A percentile compares a stretch with the other conserved stretches of the same genome.
phyloP scores from a whole-genome alignment of 1,140 invertebrate species.

The Ceratoteleas bidentatus region DNA sequence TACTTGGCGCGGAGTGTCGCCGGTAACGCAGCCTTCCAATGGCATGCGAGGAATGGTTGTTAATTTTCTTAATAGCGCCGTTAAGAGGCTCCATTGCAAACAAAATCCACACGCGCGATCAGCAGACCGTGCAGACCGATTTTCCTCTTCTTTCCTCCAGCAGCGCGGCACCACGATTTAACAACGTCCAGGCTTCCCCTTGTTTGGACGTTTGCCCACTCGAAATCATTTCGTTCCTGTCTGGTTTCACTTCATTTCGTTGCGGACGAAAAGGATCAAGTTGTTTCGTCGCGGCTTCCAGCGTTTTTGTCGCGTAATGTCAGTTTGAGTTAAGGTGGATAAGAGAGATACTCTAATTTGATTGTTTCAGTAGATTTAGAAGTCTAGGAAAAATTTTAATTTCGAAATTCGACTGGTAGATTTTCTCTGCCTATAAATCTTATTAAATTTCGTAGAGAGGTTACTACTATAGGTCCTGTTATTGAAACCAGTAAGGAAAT shows the following conservation, averaged over 20 bases:
- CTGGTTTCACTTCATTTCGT: not conserved
- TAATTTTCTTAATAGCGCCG: slow-evolving; percentile 58
- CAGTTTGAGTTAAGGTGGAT: too few species aligned
- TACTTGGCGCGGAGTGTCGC: slow-evolving; percentile 54
- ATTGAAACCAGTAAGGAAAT: too few species aligned
- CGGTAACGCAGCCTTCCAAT: slow-evolving; percentile 29
- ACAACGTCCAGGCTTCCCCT: not conserved
- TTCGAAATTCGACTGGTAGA: too few species aligned
- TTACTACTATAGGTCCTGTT: too few species aligned
- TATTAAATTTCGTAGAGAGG: too few species aligned
- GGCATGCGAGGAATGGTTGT: slow-evolving; percentile 55
- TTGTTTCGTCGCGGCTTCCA: too few species aligned
- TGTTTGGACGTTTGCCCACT: slow-evolving; percentile 4
- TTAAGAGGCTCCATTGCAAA: slow-evolving; percentile 54
- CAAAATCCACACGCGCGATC: slow-evolving; percentile 53
- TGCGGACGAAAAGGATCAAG: too few species aligned
- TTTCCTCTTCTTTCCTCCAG: slow-evolving; percentile 21
- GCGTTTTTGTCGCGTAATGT: too few species aligned
- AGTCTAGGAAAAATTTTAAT: too few species aligned
- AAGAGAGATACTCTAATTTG: too few species aligned
- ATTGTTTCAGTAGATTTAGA: too few species aligned
- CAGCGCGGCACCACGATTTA: slow-evolving; percentile 8
- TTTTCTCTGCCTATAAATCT: too few species aligned
- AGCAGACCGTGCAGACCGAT: slow-evolving; percentile 46
- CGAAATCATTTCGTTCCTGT: slow-evolving; percentile 3